Evolutionary conservation across 2,888 invertebrate genomes (phyloP), one percentile per base, ranked within the genome.

Genomic region (Mactromeris polynyma): DNA sequence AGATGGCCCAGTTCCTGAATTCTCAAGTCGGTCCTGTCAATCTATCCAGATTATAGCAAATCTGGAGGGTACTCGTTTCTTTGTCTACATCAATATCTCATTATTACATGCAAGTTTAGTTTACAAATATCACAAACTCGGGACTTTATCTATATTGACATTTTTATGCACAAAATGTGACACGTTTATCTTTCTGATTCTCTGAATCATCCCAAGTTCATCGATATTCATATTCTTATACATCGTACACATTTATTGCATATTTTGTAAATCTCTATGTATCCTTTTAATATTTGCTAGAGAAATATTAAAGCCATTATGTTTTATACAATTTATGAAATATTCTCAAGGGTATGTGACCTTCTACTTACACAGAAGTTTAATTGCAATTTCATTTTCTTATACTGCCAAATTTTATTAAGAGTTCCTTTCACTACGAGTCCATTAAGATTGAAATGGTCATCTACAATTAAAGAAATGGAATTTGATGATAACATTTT

Each of bases 381-480:
- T 64, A 64, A 64, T 64, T 64, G 2, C n/a, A 26, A 26, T 64
- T 26, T 64, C n/a, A 64, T 26, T 64, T 64, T 64, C 26, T 26
- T 64, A 26, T 26, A n/a, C n/a, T 26, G 58, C 26, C 26, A 4
- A n/a, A n/a, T 26, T 64, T 26, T 64, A 26, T 64, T 64, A 26
- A 64, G 58, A 64, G 26, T 6, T 26, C 26, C n/a, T 26, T 64
- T 64, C 58, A 26, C 9, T 26, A 1, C 2, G 0, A 64, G 58
- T 64, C 58, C 36, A 73, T 73, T 73, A 33, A 19, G 14, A 36
- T 19, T 73, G 14, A 73, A 73, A 73, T 73, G 73, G 73, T 73
- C 73, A 73, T 33, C 36, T 73, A 33, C 36, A 1, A 73, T 73
- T 26, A 73, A 4, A 17, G n/a, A 33, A 73, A 33, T 73, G 19